phyloP scores from a whole-genome alignment of 1,140 invertebrate species.

The Diplogasteroides magnus region DNA sequence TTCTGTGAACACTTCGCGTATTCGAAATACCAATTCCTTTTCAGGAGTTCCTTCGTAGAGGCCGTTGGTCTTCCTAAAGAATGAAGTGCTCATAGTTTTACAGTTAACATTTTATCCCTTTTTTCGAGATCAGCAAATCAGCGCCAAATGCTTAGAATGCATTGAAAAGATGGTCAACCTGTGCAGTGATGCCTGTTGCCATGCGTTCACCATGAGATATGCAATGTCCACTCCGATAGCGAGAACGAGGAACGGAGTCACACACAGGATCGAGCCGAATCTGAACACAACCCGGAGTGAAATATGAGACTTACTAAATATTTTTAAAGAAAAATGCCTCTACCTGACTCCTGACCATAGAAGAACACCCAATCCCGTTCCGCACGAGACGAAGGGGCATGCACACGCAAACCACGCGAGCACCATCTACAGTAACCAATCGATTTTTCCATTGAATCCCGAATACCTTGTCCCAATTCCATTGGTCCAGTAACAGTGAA shows the following conservation, averaged over 20 bases:
- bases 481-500: conserved; percentile 30
- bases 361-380: conserved; percentile 45
- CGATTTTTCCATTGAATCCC: not conserved
- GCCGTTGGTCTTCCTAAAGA: too few species aligned
- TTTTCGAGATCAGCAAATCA: too few species aligned
- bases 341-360: conserved; percentile 42
- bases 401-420: conserved; percentile 46
- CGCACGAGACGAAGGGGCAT: conserved; percentile 54
- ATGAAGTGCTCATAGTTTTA: too few species aligned
- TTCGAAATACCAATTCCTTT: conserved; percentile 14
- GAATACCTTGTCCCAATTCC: conserved; percentile 24
- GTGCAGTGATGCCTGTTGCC: conserved; percentile 27
- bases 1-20: conserved; percentile 47
- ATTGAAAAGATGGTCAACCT: too few species aligned
- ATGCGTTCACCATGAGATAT: conserved; percentile 46
- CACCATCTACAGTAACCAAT: conserved; percentile 27
- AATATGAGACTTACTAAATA: conserved; percentile 33
- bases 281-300: too few species aligned
- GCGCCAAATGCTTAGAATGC: too few species aligned
- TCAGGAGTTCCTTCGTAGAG: too few species aligned
- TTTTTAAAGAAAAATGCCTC: too few species aligned
- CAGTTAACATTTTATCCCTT: too few species aligned
- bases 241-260: conserved; percentile 48
- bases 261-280: conserved; percentile 38
- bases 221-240: conserved; percentile 55